These are phyloP conservation scores for Thamnaconus septentrionalis DNA, from an alignment of 2,113 vertebrate species.

Conservation along the genomic window DNA sequence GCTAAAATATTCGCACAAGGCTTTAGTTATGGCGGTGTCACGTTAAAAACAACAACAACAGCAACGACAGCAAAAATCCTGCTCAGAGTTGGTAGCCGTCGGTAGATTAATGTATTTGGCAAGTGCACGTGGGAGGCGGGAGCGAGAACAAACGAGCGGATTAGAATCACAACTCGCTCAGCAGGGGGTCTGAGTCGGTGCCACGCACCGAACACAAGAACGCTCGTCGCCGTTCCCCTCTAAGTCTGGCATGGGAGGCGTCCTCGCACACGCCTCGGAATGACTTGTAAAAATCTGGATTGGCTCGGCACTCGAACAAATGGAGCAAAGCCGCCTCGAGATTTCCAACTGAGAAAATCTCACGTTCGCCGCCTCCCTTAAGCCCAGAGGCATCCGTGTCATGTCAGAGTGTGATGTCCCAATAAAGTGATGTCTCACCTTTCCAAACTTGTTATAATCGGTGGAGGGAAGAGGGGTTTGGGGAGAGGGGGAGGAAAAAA, in stretches of 20 bases:
- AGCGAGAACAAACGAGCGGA: conserved; percentile 47
- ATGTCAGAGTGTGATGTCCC: conserved; percentile 21
- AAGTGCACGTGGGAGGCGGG: conserved; percentile 17
- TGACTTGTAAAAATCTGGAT: conserved; percentile 45
- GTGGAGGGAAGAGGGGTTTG: too few species aligned
- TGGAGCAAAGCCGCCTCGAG: conserved; percentile 36
- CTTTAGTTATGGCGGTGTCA: too few species aligned
- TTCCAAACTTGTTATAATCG: too few species aligned
- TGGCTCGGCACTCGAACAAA: conserved; percentile 30
- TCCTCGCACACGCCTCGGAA: conserved; percentile 31
- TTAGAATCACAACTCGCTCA: conserved; percentile 55
- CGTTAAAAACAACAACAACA: too few species aligned
- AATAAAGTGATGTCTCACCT: too few species aligned
- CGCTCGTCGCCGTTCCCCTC: conserved; percentile 31
- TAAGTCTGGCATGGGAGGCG: conserved; percentile 30
- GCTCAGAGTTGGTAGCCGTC: conserved; percentile 19
- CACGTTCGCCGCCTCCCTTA: conserved; percentile 14
- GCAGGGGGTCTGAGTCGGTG: conserved; percentile 49
- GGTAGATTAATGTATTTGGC: conserved; percentile 49
- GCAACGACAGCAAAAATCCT: background rate
- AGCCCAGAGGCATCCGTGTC: conserved; percentile 18
- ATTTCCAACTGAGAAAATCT: conserved; percentile 36
- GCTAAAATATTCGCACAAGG: too few species aligned
- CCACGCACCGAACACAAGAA: conserved; percentile 38
- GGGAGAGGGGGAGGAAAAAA: too few species aligned